Evolutionary conservation across 2,888 invertebrate genomes (phyloP).

Genomic region (Himalopsyche japonica): DNA sequence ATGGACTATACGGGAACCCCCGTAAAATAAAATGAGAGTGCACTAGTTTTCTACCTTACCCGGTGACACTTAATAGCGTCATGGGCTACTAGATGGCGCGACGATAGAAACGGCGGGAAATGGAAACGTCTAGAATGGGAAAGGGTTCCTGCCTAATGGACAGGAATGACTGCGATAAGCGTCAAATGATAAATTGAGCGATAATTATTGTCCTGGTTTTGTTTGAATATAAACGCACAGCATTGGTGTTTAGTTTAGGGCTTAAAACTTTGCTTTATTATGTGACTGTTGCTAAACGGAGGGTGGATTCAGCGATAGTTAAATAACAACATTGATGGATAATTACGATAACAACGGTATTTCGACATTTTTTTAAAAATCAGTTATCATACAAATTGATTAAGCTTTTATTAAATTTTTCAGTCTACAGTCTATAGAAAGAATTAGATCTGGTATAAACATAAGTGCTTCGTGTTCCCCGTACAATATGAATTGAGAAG

Average conservation of each 20-base stretch:
- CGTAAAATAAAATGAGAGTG: background rate
- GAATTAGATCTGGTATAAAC: no score
- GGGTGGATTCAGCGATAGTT: background rate
- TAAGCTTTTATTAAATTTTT: no score
- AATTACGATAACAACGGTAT: background rate
- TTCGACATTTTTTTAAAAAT: no score
- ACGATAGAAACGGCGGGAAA: conserved; percentile 26
- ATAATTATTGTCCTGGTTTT: conserved; percentile 36
- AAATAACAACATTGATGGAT: background rate
- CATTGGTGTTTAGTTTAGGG: background rate
- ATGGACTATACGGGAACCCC: background rate
- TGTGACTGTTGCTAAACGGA: background rate
- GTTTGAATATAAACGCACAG: background rate
- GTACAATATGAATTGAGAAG: no score
- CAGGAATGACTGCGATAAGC: conserved; percentile 57
- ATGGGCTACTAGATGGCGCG: conserved; percentile 35
- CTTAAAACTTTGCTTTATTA: background rate
- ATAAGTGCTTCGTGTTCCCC: no score
- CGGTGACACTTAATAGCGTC: conserved; percentile 5
- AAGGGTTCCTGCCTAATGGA: conserved; percentile 63
- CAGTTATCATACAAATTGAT: no score
- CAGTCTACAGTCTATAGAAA: no score
- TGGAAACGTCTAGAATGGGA: conserved; percentile 38
- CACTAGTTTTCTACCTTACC: conserved; percentile 12
- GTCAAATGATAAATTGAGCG: conserved; percentile 55